Evolutionary conservation across 2,113 vertebrate species (phyloP), one percentile per base, ranked within the genome.

Genomic region (Bostrychus sinensis): DNA sequence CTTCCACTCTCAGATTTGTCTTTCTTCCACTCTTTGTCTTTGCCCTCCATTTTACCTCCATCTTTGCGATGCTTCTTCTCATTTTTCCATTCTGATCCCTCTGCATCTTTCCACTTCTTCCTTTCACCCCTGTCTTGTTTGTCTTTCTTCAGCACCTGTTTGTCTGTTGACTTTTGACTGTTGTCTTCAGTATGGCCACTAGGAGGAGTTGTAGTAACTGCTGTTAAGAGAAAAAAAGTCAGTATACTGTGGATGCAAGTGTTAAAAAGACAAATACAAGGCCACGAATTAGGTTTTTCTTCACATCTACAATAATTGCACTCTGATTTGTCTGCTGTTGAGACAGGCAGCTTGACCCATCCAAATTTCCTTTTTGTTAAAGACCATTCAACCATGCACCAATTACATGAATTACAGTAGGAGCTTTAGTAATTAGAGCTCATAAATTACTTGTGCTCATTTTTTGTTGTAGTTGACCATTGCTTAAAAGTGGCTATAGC

Each of bases 151-250:
- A 51, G 16, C 23, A 48, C 62, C 10, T 77, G 80, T 26, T 70
- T 75, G 17, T 37, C 59, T 12, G 45, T 46, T 4, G 56, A 23
- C 3, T 1, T 62, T 26, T 63, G 74, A 2, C 5, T 73, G 83
- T 46, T 9, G 16, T 80, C 57, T 43, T 54, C 70, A 45, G 54
- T 48, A 16, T 85, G 78, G 25, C 80, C 86, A 89, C 77, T 46
- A 12, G 86, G 37, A 58, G 77, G 86, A 38, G 28, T 13, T 34
- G 61, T 46, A 34, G 78, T 10, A 6, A 59, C 17, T 55, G 64
- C 67, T 70, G 45, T 46, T 68, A 32, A 19, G 69, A 69, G 72
- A 5, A 76, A 63, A 16, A 13, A 11, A 37, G 17, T 66, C 22
- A 72, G 8, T 66, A 56, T 19, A 61, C 45, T 14, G 45, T 14